Evolutionary conservation across 2,888 invertebrate genomes (phyloP).

Genomic region (Crepidodera aurea): DNA sequence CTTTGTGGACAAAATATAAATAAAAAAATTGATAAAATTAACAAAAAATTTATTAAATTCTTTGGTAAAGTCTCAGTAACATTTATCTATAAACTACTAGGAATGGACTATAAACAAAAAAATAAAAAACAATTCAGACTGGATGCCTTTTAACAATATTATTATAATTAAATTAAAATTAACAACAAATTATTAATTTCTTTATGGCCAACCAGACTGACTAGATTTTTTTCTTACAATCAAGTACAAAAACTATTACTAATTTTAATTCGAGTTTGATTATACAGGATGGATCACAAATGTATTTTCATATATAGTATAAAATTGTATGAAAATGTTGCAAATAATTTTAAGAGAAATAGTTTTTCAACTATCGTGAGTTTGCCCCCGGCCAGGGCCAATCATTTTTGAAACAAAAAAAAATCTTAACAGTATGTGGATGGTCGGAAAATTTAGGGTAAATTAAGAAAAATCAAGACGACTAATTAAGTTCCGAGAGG

Average conservation of each 20-base stretch:
- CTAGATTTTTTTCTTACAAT: conserved; percentile 15
- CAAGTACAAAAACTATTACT: background rate
- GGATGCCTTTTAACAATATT: conserved; percentile 3
- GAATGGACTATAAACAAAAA: conserved; percentile 25
- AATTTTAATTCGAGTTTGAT: background rate
- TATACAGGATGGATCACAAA: background rate
- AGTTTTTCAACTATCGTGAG: too few relatives aligned
- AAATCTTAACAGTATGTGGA: too few relatives aligned
- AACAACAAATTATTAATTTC: conserved; percentile 16
- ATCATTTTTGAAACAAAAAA: too few relatives aligned
- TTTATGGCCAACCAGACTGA: conserved; percentile 26
- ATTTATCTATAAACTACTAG: conserved; percentile 19
- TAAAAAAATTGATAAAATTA: conserved; percentile 13
- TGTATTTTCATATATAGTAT: too few relatives aligned
- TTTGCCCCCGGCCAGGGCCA: too few relatives aligned
- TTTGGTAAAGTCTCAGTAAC: conserved; percentile 29
- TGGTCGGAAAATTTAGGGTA: too few relatives aligned
- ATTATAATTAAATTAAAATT: conserved; percentile 10
- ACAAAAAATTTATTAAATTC: conserved; percentile 28
- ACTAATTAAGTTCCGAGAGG: too few relatives aligned
- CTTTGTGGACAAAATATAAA: background rate
- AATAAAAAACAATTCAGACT: background rate
- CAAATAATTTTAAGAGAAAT: too few relatives aligned
- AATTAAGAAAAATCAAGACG: too few relatives aligned
- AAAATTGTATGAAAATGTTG: too few relatives aligned